Percentiles rank a stretch among this genome's conserved stretches.
phyloP scores from a whole-genome alignment of 1,140 invertebrate species.

The Conus ventricosus region DNA sequence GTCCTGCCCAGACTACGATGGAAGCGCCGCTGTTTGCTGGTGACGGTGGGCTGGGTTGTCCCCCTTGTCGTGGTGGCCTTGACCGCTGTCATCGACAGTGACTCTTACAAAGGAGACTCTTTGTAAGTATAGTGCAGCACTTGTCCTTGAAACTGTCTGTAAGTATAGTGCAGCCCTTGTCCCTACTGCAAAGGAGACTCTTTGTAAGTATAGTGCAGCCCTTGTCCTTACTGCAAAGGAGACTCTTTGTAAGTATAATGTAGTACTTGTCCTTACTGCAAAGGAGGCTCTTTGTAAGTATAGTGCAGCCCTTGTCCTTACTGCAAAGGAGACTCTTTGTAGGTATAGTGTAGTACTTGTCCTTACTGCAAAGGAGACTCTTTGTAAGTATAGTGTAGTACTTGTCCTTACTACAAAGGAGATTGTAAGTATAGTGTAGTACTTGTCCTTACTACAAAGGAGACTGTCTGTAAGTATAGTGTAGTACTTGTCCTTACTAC shows the following conservation, averaged over 20 bases:
- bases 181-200: neutral
- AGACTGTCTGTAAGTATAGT: neutral
- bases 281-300: constrained; percentile 44
- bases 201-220: neutral
- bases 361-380: neutral
- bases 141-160: neutral
- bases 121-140: constrained; percentile 40
- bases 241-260: neutral
- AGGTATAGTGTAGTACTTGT: neutral
- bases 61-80: constrained; percentile 50
- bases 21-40: constrained; percentile 34
- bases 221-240: neutral
- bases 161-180: neutral
- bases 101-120: constrained; percentile 40
- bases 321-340: neutral
- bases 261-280: constrained; percentile 14
- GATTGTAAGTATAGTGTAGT: constrained; percentile 44
- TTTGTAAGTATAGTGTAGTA: neutral
- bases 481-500: neutral
- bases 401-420: constrained; percentile 24
- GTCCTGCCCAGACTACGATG: constrained; percentile 31
- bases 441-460: neutral
- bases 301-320: too few species aligned
- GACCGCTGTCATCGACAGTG: constrained; percentile 47
- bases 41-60: constrained; percentile 45